Evolutionary conservation across 2,113 vertebrate genomes (phyloP).

Genomic region (Turnix velox): DNA sequence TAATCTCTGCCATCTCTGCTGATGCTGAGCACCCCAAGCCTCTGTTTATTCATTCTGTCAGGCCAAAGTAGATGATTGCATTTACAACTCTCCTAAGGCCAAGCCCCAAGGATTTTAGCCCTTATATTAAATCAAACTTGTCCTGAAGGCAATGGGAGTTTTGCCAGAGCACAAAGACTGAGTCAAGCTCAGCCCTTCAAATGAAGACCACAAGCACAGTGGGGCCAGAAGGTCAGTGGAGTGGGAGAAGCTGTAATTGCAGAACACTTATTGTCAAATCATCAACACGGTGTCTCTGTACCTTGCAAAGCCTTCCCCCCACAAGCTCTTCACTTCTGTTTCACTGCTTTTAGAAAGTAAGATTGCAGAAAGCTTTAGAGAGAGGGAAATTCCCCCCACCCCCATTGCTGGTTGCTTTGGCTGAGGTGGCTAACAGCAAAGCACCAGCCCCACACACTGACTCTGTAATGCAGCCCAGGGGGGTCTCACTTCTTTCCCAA

Average conservation of each 20-base stretch:
- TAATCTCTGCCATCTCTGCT: slow-evolving; percentile 28
- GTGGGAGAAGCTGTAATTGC: background rate
- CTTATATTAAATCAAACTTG: slow-evolving; percentile 48
- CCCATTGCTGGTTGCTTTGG: accelerated
- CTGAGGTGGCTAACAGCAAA: background rate
- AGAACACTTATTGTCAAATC: background rate
- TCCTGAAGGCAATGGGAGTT: slow-evolving; percentile 31
- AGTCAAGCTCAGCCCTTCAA: background rate
- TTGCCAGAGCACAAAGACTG: background rate
- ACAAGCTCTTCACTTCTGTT: background rate
- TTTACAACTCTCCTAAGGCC: slow-evolving; percentile 23
- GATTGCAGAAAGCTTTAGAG: background rate
- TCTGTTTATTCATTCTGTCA: slow-evolving; percentile 51
- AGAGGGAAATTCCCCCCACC: background rate
- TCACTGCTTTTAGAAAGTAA: background rate
- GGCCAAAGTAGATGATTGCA: slow-evolving; percentile 22
- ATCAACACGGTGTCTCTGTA: background rate
- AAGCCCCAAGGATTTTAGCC: slow-evolving; percentile 36
- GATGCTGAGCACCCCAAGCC: accelerated
- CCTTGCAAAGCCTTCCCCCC: background rate
- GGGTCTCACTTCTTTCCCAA: background rate
- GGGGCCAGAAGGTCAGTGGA: background rate
- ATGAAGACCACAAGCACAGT: background rate
- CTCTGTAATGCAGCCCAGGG: background rate
- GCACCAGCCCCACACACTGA: accelerated